Conservation (phyloP, 2,113 vertebrate species). For the Pygathrix nemaeus region DNA sequence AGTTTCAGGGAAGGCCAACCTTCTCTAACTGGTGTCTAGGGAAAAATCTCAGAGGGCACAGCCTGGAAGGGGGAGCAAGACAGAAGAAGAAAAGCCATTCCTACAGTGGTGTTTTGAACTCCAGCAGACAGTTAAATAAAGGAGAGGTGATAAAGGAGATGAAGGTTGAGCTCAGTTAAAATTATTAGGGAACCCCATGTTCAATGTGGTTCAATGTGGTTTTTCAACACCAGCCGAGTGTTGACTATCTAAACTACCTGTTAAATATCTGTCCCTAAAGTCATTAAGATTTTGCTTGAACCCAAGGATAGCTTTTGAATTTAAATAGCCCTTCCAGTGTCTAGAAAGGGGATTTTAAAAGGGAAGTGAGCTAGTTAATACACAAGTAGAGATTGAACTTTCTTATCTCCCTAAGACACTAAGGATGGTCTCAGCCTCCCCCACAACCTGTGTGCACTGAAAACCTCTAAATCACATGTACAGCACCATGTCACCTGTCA, state of each 20-base stretch:
- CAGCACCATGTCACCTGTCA: not conserved
- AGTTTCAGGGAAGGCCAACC: slow-evolving; percentile 74
- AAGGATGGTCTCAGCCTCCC: not conserved
- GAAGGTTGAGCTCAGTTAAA: slow-evolving; percentile 57
- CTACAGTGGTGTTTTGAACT: slow-evolving; percentile 45
- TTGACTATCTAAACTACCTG: not conserved
- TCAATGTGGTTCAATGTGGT: not conserved
- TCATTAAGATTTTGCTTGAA: slow-evolving; percentile 32
- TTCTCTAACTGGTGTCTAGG: slow-evolving; percentile 73
- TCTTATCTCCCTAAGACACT: not conserved
- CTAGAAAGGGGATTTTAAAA: slow-evolving; percentile 28
- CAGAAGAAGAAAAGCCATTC: slow-evolving; percentile 58
- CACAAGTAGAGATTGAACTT: not conserved
- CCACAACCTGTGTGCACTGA: not conserved
- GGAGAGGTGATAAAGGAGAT: slow-evolving; percentile 57
- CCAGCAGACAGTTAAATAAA: not conserved
- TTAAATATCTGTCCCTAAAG: not conserved
- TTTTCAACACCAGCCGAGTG: not conserved
- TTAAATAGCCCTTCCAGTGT: not conserved
- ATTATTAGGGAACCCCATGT: not conserved
- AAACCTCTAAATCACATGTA: not conserved
- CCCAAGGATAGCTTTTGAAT: not conserved
- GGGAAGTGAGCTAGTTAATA: not conserved
- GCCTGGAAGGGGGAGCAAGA: slow-evolving; percentile 19
- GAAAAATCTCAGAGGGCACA: slow-evolving; percentile 61